Conservation (phyloP, 2,113 vertebrate genomes). For the Serinus canaria region DNA sequence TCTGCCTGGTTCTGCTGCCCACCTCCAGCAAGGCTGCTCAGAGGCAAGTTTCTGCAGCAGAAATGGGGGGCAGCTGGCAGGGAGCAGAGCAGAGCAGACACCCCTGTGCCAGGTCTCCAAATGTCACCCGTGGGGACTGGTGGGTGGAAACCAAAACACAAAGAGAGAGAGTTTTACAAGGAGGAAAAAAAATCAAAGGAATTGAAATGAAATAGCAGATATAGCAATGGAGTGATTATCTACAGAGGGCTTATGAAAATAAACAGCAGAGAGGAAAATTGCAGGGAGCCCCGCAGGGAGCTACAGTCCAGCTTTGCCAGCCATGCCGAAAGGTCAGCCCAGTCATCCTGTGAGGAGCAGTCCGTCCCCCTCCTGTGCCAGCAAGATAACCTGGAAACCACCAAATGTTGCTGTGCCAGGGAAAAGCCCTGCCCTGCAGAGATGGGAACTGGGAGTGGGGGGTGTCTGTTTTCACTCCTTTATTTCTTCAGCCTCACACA, state of each 20-base stretch:
- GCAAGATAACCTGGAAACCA: background rate
- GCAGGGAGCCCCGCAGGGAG: background rate
- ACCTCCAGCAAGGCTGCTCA: fast-evolving
- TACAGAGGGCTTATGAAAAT: background rate
- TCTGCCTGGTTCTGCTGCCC: background rate
- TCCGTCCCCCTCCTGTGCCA: background rate
- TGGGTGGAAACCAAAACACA: background rate
- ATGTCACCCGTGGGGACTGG: background rate
- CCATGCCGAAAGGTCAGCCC: fast-evolving
- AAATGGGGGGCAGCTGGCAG: background rate
- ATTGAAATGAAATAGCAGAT: constrained; percentile 25
- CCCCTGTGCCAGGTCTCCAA: fast-evolving
- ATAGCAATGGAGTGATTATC: background rate
- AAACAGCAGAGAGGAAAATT: background rate
- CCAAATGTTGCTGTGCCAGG: background rate
- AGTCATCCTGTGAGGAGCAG: fast-evolving
- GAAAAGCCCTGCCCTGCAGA: background rate
- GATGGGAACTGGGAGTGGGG: fast-evolving
- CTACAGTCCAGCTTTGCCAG: fast-evolving
- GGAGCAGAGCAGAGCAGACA: background rate
- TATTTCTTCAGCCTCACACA: background rate
- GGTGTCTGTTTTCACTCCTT: background rate
- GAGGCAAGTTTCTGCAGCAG: background rate
- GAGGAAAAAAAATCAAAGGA: background rate
- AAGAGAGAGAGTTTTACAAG: background rate